phyloP scores from a whole-genome alignment of 37 sponge, comb jelly and placozoan species.

The Lycopodina hypogea region DNA sequence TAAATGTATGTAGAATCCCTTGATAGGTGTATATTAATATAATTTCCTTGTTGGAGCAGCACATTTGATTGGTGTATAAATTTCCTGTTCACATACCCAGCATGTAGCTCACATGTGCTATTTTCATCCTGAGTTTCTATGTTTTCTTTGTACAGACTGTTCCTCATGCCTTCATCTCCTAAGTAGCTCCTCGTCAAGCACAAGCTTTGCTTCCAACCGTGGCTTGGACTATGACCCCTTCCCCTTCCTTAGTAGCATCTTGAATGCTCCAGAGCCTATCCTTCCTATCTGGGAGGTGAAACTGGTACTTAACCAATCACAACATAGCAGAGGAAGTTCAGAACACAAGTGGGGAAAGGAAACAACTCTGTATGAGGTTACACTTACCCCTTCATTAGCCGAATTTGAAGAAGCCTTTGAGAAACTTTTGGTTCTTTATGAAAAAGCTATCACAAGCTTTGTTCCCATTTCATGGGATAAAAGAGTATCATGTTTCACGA shows the following conservation, averaged over 20 bases:
- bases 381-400: conserved; percentile 28
- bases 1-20: too few relatives aligned
- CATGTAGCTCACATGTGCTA: too few relatives aligned
- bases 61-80: too few relatives aligned
- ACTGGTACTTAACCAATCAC: background rate
- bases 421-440: conserved; percentile 14
- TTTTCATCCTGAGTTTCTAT: background rate
- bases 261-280: background rate
- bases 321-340: background rate
- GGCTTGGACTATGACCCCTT: too few relatives aligned
- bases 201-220: too few relatives aligned
- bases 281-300: conserved; percentile 25
- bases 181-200: too few relatives aligned
- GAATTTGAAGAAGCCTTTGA: conserved; percentile 25
- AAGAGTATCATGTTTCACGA: conserved; percentile 18
- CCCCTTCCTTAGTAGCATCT: too few relatives aligned
- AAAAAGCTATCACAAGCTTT: conserved; percentile 34
- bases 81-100: too few relatives aligned
- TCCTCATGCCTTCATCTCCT: too few relatives aligned
- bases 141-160: too few relatives aligned
- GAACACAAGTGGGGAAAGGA: background rate
- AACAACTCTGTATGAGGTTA: conserved; percentile 2
- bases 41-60: too few relatives aligned
- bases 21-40: too few relatives aligned
- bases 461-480: conserved; percentile 29